Base-by-base conservation (phyloP, 2,797 vertebrate species). In the Malacoraja senta region DNA sequence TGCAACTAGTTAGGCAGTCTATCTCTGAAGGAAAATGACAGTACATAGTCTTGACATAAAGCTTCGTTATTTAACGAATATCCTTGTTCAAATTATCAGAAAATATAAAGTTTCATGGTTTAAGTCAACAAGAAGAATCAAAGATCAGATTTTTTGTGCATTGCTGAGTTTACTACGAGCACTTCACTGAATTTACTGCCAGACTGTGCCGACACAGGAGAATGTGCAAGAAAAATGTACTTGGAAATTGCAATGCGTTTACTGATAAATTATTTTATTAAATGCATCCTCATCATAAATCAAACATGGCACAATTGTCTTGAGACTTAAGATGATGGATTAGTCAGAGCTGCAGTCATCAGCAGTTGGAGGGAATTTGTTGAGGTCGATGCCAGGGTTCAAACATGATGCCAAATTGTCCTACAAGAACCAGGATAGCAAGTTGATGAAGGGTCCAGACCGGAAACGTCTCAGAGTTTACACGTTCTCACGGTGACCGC, bases 111-210 rank as follows among this genome's bases (percentile, higher is more conserved):
- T 44, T 38, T 92, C 68, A 76, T 38, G 53, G 90, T 53, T 92
- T 35, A 91, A 74, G 38, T 21, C 29, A 76, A 29, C 44, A 74
- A 74, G 71, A 90, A 90, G 4, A 74, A 12, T 53, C 76, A 38
- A 72, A 76, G 90, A 76, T 91, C 21, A 91, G 90, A 61, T 53
- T 72, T 74, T 53, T 32, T 65, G 38, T n/a, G n/a, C 71, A n/a
- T 29, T 12, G 53, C 21, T 91, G 35, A 72, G 38, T 44, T 44
- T 72, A 44, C 35, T 72, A 10, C 63, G 24, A 74, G 19, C 17
- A 29, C 71, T 26, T 29, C 38, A 74, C 10, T 92, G 24, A 74
- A 92, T 76, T 53, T 74, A 53, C 24, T 74, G 24, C 53, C 35
- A 35, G 17, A 29, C 24, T 26, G 68, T 74, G 71, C 71, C n/a